Evolutionary conservation across 92 coral and sea anemone species (phyloP).

Genomic region (Plumapathes pennacea): DNA sequence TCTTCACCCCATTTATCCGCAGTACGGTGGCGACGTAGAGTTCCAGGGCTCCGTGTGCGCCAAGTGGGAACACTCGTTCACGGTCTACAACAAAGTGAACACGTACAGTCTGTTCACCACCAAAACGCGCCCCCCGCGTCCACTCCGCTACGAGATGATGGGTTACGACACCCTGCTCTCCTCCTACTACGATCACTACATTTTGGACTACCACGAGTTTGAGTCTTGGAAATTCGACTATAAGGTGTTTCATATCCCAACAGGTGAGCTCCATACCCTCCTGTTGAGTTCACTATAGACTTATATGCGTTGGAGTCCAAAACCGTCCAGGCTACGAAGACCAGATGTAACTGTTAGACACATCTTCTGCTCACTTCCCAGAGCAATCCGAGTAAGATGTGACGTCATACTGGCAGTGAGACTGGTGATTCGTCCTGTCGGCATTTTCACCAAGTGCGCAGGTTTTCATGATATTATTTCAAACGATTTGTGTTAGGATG

Average conservation of each 20-base stretch:
- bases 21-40: slow-evolving; percentile 74
- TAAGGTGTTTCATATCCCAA: slow-evolving; percentile 74
- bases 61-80: slow-evolving; percentile 93
- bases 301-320: too few species aligned
- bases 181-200: slow-evolving; percentile 94
- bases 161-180: slow-evolving; percentile 95
- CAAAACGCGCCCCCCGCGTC: slow-evolving; percentile 54
- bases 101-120: slow-evolving; percentile 87
- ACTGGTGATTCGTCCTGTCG: too few species aligned
- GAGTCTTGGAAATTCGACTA: slow-evolving; percentile 80
- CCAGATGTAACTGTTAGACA: too few species aligned
- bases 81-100: slow-evolving; percentile 84
- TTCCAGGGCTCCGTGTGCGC: slow-evolving; percentile 66
- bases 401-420: too few species aligned
- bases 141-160: slow-evolving; percentile 97
- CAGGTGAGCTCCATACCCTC: too few species aligned
- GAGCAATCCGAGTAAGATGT: too few species aligned
- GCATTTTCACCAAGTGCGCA: too few species aligned
- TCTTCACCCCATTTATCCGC: neutral
- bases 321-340: too few species aligned
- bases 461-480: too few species aligned
- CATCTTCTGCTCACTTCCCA: too few species aligned
- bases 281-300: too few species aligned
- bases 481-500: too few species aligned
- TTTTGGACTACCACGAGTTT: slow-evolving; percentile 82